Evolutionary conservation across 1,140 invertebrate genomes (phyloP).

Genomic region (Papilio xuthus): DNA sequence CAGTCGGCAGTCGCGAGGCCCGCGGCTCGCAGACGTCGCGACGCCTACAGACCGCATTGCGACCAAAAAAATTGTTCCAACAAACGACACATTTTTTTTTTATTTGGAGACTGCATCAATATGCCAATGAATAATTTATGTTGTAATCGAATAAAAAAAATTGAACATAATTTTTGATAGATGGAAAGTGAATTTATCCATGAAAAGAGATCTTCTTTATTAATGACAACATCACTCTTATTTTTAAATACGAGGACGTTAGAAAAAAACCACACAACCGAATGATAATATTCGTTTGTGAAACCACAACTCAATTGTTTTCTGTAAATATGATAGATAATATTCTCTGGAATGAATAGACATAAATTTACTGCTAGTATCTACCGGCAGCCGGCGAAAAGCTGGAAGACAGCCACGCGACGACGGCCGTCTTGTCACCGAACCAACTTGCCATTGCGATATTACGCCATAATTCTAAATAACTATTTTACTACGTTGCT

Average conservation of each 20-base stretch:
- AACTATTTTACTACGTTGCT: background rate
- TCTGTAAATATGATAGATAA: background rate
- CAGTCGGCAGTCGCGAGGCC: slow-evolving; percentile 32
- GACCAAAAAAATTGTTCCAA: background rate
- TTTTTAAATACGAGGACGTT: no score
- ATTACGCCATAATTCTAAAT: slow-evolving; percentile 13
- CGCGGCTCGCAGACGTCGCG: slow-evolving; percentile 39
- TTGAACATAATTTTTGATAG: no score
- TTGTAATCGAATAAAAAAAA: no score
- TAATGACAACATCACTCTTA: no score
- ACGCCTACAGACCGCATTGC: slow-evolving; percentile 30
- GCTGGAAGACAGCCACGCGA: slow-evolving; percentile 7
- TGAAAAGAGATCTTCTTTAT: no score
- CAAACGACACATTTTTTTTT: background rate
- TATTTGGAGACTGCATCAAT: background rate
- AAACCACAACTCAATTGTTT: background rate
- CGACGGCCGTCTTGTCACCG: background rate
- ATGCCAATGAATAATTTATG: no score
- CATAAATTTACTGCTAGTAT: background rate
- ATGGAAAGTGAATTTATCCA: no score
- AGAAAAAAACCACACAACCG: no score
- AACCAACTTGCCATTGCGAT: background rate
- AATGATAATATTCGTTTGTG: background rate
- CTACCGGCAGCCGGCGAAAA: background rate
- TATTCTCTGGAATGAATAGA: background rate